Evolutionary conservation across 2,888 invertebrate genomes (phyloP), one percentile per base, ranked within the genome.

Genomic region (Villa cingulata): DNA sequence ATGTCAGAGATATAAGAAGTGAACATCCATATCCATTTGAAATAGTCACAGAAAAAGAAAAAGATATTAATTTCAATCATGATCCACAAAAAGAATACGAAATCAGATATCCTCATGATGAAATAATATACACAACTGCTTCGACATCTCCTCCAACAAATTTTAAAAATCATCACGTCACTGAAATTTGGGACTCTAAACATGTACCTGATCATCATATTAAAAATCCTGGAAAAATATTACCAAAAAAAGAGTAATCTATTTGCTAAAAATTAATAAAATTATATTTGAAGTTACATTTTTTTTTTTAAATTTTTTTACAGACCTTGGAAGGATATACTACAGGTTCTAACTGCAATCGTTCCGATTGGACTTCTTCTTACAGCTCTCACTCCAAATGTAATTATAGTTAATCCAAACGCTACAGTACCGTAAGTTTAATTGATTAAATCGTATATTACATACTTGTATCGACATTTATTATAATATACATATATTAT

Each of bases 311-410:
- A 37, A 12, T 46, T 45, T 41, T 37, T 29, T 45, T 56, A 54
- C 4, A 71, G 70, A 49, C 77, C 79, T 0, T 80, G 79, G 80
- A 76, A 75, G 61, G 74, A 74, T 54, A 68, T 83, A 37, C 64
- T 83, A 14, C 78, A 77, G 48, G 64, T 84, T 55, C 65, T 82
- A 57, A 78, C 82, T 0, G 76, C 83, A 1, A 72, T 83, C 57
- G 71, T 84, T 45, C 85, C 85, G 0, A 74, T 83, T 43, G 83
- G 83, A 1, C 67, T 85, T 43, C 72, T 84, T 51, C 70, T 84
- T 44, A 82, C 83, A 1, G 80, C 83, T 1, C 68, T 84, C 17
- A 79, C 81, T 0, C 83, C 83, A 2, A 79, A 70, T 56, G 68
- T 83, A 57, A 71, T 83, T 55, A 77, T 75, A 52, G 72, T 84